Conservation (phyloP, 1,140 invertebrate species). For the Zaprionus camerounensis region DNA sequence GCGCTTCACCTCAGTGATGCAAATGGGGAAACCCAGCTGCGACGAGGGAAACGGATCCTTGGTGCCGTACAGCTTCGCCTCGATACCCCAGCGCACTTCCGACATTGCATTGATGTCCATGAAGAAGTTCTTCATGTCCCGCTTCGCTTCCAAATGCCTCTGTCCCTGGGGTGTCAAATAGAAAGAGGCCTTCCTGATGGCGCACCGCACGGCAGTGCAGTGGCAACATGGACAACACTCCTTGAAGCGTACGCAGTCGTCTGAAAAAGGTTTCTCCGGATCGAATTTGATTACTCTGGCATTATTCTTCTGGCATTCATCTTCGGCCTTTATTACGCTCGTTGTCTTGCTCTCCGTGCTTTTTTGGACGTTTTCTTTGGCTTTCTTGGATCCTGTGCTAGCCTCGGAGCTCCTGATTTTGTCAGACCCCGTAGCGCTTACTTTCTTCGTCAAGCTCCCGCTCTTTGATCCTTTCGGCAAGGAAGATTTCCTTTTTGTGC, state of each 20-base stretch:
- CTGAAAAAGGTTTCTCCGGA: neutral
- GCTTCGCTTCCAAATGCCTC: conserved; percentile 44
- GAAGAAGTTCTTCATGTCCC: conserved; percentile 58
- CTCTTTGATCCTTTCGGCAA: neutral
- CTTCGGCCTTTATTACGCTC: neutral
- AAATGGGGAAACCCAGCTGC: conserved; percentile 42
- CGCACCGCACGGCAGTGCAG: conserved; percentile 46
- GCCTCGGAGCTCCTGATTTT: too few relatives aligned
- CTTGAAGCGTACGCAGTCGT: conserved; percentile 40
- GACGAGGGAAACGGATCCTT: conserved; percentile 15
- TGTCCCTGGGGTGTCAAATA: conserved; percentile 55
- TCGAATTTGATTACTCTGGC: neutral
- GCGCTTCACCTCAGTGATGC: conserved; percentile 38
- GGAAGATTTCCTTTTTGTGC: too few relatives aligned
- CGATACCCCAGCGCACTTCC: conserved; percentile 24
- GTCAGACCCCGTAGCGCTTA: too few relatives aligned
- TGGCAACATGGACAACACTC: conserved; percentile 60
- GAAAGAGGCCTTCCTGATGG: conserved; percentile 32
- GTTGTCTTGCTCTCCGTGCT: neutral
- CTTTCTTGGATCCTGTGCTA: too few relatives aligned
- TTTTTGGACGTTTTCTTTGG: too few relatives aligned
- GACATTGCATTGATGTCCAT: conserved; percentile 63
- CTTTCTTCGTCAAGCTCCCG: too few relatives aligned
- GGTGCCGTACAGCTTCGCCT: conserved; percentile 30
- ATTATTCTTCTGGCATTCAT: neutral